phyloP scores from a whole-genome alignment of 1,140 invertebrate species.

The Diabrotica undecimpunctata region DNA sequence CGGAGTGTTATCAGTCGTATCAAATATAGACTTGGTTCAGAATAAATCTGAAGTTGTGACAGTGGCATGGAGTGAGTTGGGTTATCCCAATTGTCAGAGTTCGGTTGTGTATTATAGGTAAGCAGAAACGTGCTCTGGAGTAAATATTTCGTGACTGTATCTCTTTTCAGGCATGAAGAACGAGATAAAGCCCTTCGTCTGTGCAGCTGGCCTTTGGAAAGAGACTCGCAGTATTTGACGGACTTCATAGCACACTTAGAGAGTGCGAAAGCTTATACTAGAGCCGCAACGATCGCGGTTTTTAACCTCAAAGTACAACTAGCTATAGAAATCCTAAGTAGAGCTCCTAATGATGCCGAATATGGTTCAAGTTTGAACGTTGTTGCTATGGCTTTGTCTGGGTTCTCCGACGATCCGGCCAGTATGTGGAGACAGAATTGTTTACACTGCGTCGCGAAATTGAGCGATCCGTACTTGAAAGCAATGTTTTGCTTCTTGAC shows the following conservation, averaged over 20 bases:
- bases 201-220: slow-evolving; percentile 82
- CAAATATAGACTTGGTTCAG: slow-evolving; percentile 45
- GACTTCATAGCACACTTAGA: slow-evolving; percentile 60
- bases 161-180: slow-evolving; percentile 62
- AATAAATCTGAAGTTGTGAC: slow-evolving; percentile 55
- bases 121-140: not conserved
- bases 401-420: slow-evolving; percentile 77
- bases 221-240: slow-evolving; percentile 50
- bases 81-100: slow-evolving; percentile 39
- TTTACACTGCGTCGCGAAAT: slow-evolving; percentile 61
- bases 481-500: slow-evolving; percentile 91
- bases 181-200: slow-evolving; percentile 75
- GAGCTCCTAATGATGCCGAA: slow-evolving; percentile 54
- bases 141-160: too few relatives aligned
- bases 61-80: slow-evolving; percentile 54
- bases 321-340: slow-evolving; percentile 81
- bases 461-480: slow-evolving; percentile 84
- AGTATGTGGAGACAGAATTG: slow-evolving; percentile 82
- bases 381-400: slow-evolving; percentile 87
- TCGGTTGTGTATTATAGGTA: slow-evolving; percentile 45
- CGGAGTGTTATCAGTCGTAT: slow-evolving; percentile 65
- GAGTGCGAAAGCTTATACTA: slow-evolving; percentile 64
- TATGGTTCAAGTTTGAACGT: slow-evolving; percentile 51
- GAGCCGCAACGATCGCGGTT: slow-evolving; percentile 85
- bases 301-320: slow-evolving; percentile 81